Percentiles rank a stretch among this genome's conserved stretches.
These are phyloP conservation scores for Hetaerina titia DNA, from an alignment of 2,888 invertebrate species.

Conservation along the genomic window DNA sequence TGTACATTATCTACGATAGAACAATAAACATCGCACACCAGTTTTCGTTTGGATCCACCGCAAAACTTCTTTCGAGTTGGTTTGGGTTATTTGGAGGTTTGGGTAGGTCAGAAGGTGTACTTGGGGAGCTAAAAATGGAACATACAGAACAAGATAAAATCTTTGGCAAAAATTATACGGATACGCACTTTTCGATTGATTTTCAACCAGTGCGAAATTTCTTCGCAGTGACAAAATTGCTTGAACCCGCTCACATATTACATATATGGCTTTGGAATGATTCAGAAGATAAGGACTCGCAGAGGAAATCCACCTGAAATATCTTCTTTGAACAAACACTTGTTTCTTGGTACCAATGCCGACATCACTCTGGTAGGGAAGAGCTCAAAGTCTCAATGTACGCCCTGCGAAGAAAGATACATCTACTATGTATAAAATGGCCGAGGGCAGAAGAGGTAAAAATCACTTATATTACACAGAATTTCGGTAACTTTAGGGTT, in stretches of 20 bases:
- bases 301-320: neutral
- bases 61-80: neutral
- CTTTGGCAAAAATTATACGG: neutral
- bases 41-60: conserved; percentile 15
- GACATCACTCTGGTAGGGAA: neutral
- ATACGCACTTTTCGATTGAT: neutral
- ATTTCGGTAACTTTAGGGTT: neutral
- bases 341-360: neutral
- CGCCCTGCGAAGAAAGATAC: neutral
- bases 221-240: neutral
- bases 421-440: conserved; percentile 1
- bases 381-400: neutral
- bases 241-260: neutral
- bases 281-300: neutral
- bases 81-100: neutral
- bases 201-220: neutral
- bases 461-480: conserved; percentile 20
- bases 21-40: conserved; percentile 52
- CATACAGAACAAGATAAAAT: neutral
- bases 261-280: neutral
- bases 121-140: neutral
- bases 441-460: conserved; percentile 32
- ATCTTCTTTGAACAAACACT: neutral
- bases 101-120: neutral
- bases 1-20: conserved; percentile 52